Percentiles rank a stretch among this genome's conserved stretches.
These are phyloP conservation scores for Marmota flaviventris DNA, from an alignment of 2,113 vertebrate species.

Conservation along the genomic window DNA sequence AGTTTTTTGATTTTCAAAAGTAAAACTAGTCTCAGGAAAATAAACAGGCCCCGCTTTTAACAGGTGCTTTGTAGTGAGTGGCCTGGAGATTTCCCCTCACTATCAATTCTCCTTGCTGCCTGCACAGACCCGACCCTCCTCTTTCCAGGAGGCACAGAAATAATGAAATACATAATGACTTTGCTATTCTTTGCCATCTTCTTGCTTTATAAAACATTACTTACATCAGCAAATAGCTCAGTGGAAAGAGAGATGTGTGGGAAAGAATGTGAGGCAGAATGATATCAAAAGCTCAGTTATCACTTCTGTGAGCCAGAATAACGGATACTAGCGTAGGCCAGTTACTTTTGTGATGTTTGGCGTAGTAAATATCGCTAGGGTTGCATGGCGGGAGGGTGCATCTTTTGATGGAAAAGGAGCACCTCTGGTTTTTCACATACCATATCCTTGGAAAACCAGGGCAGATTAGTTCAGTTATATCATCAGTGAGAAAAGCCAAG, in stretches of 20 bases:
- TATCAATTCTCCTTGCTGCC: neutral
- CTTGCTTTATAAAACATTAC: neutral
- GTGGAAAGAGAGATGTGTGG: neutral
- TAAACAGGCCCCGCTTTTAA: neutral
- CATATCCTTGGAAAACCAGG: neutral
- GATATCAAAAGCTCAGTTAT: neutral
- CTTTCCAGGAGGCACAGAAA: neutral
- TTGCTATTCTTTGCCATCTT: neutral
- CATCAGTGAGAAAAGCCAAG: neutral
- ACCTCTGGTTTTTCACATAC: neutral
- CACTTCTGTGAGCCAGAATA: neutral
- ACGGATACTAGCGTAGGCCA: neutral
- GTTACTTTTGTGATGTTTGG: neutral
- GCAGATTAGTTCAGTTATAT: neutral
- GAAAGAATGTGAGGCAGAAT: neutral
- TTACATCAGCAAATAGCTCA: slow-evolving; percentile 30
- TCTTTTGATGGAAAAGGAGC: neutral
- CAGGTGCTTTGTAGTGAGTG: neutral
- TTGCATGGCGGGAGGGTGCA: fast-evolving
- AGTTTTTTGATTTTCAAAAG: neutral
- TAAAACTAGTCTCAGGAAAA: neutral
- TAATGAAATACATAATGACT: neutral
- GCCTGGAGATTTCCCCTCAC: neutral
- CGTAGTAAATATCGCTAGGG: neutral
- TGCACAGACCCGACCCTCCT: neutral